Evolutionary conservation across 2,797 vertebrate species (phyloP).

Genomic region (Sebastes goodei): DNA sequence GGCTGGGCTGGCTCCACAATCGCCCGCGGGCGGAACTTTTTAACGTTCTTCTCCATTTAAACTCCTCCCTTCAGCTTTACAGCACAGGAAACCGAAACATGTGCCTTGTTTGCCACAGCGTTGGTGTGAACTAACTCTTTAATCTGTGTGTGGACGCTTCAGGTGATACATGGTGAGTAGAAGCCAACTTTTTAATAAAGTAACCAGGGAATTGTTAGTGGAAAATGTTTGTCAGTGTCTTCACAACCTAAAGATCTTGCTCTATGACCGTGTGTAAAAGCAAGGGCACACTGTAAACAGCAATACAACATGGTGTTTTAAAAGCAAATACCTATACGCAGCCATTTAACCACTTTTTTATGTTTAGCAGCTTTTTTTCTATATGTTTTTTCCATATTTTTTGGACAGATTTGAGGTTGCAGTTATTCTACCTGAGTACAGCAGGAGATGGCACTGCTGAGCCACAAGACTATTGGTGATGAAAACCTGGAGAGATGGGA

Average conservation of each 20-base stretch:
- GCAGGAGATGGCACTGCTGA: slow-evolving; percentile 49
- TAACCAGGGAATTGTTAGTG: no score
- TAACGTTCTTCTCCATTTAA: accelerated
- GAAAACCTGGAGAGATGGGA: slow-evolving; percentile 52
- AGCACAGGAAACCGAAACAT: neutral
- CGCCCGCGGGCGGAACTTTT: no score
- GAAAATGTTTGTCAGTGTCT: neutral
- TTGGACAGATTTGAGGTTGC: neutral
- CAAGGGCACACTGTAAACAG: neutral
- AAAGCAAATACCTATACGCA: neutral
- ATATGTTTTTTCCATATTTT: neutral
- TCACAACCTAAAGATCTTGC: neutral
- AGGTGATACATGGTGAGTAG: slow-evolving; percentile 16
- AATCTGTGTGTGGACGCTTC: neutral
- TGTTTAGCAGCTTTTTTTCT: neutral
- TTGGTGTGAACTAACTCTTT: neutral
- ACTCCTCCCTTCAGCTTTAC: neutral
- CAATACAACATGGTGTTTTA: neutral
- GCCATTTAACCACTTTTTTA: neutral
- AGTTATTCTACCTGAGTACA: neutral
- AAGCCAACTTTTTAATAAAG: neutral
- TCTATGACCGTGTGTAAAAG: neutral
- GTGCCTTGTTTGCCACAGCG: accelerated
- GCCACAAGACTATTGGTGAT: neutral
- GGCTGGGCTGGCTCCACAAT: no score